Conservation (phyloP, 1,140 invertebrate species). For the Hylaeus anthracinus region DNA sequence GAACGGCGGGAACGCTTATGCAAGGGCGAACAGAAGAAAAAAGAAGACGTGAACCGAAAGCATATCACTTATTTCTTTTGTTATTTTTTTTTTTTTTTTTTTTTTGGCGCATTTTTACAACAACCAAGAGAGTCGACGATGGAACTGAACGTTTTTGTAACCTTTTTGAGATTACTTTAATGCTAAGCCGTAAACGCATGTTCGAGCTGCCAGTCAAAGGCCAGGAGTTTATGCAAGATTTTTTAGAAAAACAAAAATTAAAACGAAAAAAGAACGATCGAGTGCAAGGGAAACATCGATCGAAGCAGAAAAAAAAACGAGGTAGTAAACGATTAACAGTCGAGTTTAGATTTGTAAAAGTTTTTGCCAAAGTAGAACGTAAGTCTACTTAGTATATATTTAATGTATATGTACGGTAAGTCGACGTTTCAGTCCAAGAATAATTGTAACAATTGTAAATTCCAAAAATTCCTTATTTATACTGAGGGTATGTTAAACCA, state of each 20-base stretch:
- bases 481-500: constrained; percentile 53
- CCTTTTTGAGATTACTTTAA: constrained; percentile 68
- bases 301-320: constrained; percentile 38
- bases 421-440: constrained; percentile 59
- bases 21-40: background rate
- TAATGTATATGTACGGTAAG: constrained; percentile 69
- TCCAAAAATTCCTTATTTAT: constrained; percentile 61
- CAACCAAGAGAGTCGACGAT: constrained; percentile 40
- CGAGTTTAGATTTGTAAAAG: constrained; percentile 67
- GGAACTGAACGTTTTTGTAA: constrained; percentile 54
- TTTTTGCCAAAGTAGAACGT: constrained; percentile 70
- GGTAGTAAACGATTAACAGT: constrained; percentile 24
- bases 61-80: constrained; percentile 53
- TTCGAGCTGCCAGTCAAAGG: constrained; percentile 59
- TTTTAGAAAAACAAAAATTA: constrained; percentile 46
- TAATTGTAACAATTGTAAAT: constrained; percentile 72
- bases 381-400: constrained; percentile 70
- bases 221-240: constrained; percentile 54
- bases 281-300: constrained; percentile 34
- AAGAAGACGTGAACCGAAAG: constrained; percentile 18
- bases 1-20: constrained; percentile 23
- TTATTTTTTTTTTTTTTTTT: background rate
- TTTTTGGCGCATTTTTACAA: constrained; percentile 58
- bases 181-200: constrained; percentile 40
- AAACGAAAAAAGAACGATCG: constrained; percentile 33